Evolutionary conservation across 2,888 invertebrate species (phyloP).

Genomic region (Drosophila cognata): DNA sequence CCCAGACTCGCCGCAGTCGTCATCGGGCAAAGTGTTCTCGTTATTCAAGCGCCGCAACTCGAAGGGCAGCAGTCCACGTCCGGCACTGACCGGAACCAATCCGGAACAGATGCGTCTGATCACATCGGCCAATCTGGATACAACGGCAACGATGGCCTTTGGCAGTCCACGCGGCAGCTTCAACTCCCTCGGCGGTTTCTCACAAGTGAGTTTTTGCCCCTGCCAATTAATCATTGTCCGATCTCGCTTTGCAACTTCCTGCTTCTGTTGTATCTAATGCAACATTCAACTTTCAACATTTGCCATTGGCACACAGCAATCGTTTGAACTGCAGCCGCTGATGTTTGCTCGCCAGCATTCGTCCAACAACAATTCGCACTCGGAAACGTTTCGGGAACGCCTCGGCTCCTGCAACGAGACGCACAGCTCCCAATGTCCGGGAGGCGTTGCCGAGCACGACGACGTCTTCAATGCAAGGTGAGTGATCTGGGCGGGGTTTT

Average conservation of each 20-base stretch:
- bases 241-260: constrained; percentile 74
- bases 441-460: constrained; percentile 76
- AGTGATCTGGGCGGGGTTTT: constrained; percentile 45
- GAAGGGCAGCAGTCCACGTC: constrained; percentile 82
- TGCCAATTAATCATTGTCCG: constrained; percentile 68
- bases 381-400: constrained; percentile 83
- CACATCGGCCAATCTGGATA: constrained; percentile 84
- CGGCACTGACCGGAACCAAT: constrained; percentile 53
- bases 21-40: constrained; percentile 82
- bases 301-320: constrained; percentile 63
- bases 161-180: constrained; percentile 84
- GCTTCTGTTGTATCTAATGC: constrained; percentile 33
- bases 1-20: constrained; percentile 82
- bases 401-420: constrained; percentile 84
- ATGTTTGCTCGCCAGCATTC: constrained; percentile 79
- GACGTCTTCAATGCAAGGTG: constrained; percentile 84
- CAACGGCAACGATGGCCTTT: constrained; percentile 82
- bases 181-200: constrained; percentile 82
- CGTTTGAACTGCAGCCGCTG: constrained; percentile 82
- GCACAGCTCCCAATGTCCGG: constrained; percentile 67
- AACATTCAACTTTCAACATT: constrained; percentile 16
- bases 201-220: constrained; percentile 75
- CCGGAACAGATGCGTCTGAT: constrained; percentile 83
- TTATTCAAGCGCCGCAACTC: constrained; percentile 84
- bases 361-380: constrained; percentile 73